Evolutionary conservation across 2,888 invertebrate genomes (phyloP).

Genomic region (Crepidodera aurea): DNA sequence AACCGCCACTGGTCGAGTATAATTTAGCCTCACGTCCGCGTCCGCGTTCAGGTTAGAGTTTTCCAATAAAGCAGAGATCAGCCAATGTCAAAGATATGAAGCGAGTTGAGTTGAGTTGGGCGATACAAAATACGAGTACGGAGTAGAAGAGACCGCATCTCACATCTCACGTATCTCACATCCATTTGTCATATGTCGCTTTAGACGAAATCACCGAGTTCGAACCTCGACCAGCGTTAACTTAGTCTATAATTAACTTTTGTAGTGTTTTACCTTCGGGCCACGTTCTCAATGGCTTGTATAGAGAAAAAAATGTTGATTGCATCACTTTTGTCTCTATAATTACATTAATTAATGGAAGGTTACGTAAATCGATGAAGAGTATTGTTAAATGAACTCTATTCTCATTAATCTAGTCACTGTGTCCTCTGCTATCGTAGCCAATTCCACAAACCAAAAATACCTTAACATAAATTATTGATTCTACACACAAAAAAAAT

Average conservation of each 20-base stretch:
- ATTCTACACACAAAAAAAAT: no score
- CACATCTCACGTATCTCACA: conserved; percentile 31
- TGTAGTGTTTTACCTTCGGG: conserved; percentile 51
- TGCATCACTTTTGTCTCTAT: conserved; percentile 56
- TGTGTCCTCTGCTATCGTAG: conserved; percentile 37
- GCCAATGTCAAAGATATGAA: conserved; percentile 49
- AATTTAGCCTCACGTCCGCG: conserved; percentile 33
- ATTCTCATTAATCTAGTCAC: conserved; percentile 45
- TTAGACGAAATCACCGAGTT: conserved; percentile 55
- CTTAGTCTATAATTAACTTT: conserved; percentile 57
- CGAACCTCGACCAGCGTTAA: conserved; percentile 53
- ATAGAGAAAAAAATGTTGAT: conserved; percentile 50
- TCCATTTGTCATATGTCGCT: conserved; percentile 60
- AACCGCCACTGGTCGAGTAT: conserved; percentile 31
- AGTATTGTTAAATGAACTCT: conserved; percentile 54
- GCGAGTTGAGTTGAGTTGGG: conserved; percentile 38
- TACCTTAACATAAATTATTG: no score
- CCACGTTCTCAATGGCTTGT: conserved; percentile 48
- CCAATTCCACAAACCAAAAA: no score
- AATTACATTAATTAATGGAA: conserved; percentile 54
- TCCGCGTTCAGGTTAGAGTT: conserved; percentile 45
- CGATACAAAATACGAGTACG: conserved; percentile 12
- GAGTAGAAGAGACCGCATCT: conserved; percentile 32
- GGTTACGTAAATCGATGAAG: conserved; percentile 53
- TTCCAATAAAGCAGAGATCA: conserved; percentile 46